A percentile compares a stretch with the other conserved stretches of the same genome.
Conservation (phyloP, 2,797 vertebrate species). For the Odontamblyopus rebecca region DNA sequence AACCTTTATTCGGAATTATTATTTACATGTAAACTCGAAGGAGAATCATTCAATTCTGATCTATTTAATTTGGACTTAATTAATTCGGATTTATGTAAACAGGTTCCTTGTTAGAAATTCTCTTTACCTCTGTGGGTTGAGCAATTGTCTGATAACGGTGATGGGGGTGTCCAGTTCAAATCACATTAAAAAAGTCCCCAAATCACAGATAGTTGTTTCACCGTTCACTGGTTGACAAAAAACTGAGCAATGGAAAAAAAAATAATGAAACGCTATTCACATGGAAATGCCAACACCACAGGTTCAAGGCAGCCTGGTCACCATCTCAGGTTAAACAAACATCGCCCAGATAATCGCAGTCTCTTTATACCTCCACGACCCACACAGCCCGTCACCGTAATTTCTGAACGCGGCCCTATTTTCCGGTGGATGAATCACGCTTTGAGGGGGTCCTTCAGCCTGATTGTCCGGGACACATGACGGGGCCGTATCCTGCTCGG, state of each 20-base stretch:
- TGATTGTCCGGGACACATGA: conserved; percentile 9
- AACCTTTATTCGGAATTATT: too few relatives aligned
- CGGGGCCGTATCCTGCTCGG: conserved; percentile 9
- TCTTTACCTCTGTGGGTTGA: too few relatives aligned
- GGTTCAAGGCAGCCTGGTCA: conserved; percentile 1
- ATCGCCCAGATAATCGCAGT: not conserved
- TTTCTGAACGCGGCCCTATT: conserved; percentile 26
- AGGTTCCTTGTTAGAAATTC: too few relatives aligned
- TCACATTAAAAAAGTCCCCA: too few relatives aligned
- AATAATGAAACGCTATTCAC: not conserved
- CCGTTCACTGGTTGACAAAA: not conserved
- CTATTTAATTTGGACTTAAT: too few relatives aligned
- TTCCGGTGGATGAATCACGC: conserved; percentile 45
- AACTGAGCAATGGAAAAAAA: not conserved
- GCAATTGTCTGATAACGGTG: too few relatives aligned
- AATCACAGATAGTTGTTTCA: too few relatives aligned
- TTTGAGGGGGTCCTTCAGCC: conserved; percentile 17
- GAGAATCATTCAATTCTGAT: too few relatives aligned
- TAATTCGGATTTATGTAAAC: too few relatives aligned
- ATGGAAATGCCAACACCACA: not conserved
- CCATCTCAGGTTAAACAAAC: not conserved
- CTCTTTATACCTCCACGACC: conserved; percentile 24
- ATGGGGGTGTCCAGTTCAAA: too few relatives aligned
- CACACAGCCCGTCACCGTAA: conserved; percentile 36
- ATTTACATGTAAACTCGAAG: too few relatives aligned